Conservation (phyloP, 2,888 invertebrate species). For the Polylopha cassiicola region DNA sequence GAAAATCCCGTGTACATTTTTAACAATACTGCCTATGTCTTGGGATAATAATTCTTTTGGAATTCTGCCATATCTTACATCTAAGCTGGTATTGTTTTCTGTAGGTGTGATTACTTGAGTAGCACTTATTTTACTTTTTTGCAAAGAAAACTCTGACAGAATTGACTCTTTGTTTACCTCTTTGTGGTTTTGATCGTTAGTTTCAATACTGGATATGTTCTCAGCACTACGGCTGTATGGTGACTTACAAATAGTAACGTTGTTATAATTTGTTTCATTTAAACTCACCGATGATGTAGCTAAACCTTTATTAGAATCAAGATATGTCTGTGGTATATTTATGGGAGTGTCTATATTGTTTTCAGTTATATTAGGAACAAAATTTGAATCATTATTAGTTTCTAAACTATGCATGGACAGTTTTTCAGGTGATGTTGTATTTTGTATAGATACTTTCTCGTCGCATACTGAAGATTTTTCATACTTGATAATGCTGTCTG, state of each 20-base stretch:
- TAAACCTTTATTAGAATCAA: constrained; percentile 30
- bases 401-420: constrained; percentile 16
- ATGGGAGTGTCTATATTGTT: constrained; percentile 1
- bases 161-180: constrained; percentile 52
- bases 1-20: constrained; percentile 72
- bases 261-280: constrained; percentile 36
- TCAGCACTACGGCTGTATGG: constrained; percentile 58
- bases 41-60: constrained; percentile 63
- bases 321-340: constrained; percentile 1
- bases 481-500: constrained; percentile 27
- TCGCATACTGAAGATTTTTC: constrained; percentile 32
- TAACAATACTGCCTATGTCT: constrained; percentile 66
- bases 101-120: constrained; percentile 49
- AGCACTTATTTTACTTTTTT: constrained; percentile 54
- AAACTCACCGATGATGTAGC: constrained; percentile 56
- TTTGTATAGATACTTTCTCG: constrained; percentile 21
- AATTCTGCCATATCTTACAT: constrained; percentile 45
- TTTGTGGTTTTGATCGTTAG: constrained; percentile 25
- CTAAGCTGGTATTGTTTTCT: constrained; percentile 26
- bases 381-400: constrained; percentile 14
- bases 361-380: neutral
- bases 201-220: constrained; percentile 43
- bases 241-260: constrained; percentile 34
- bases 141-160: constrained; percentile 48
- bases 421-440: constrained; percentile 23